Evolutionary conservation across 2,888 invertebrate species (phyloP), one percentile per base, ranked within the genome.

Genomic region (Drosophila rubida): DNA sequence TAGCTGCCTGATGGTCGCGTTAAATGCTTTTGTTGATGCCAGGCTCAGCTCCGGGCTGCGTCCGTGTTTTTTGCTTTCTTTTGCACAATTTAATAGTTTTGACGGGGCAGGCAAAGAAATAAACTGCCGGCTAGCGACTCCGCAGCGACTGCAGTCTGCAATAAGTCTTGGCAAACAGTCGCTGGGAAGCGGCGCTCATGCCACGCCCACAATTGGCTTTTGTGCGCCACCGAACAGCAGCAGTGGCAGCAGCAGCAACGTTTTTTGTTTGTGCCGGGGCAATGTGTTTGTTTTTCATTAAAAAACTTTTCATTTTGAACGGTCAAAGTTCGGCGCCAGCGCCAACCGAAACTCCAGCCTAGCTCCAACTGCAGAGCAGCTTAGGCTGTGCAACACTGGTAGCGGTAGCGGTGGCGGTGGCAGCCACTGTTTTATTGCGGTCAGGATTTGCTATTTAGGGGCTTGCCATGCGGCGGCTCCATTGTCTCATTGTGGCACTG

Each of bases 201-300:
- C 71, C 76, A 70, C 83, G 67, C 85, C 82, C 75, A 85, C 85
- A 80, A 77, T 82, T 84, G 84, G 74, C 82, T 78, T 81, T 82
- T 81, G 82, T 82, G 76, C 69, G 51, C 59, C 71, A 50, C 46
- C 50, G 42, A 53, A 42, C 48, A 49, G 5, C 32, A 11, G 32
- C 48, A 49, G 23, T 41, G 50, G 3, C 19, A 3, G 19, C 48
- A 49, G n/a, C 32, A n/a, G 32, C 44, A 49, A 30, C 45, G 50
- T 23, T 57, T 68, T 70, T 64, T 67, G 50, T 69, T 59, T 60
- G 66, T 67, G 67, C 59, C 66, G 74, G 65, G 73, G 78, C 85
- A 87, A 86, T 88, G 75, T 90, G 88, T 90, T 90, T 90, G 83
- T 86, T 90, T 90, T 90, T 90, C 89, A 90, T 90, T 90, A 89